Conservation (phyloP, 2,888 invertebrate genomes). For the Digitonthophagus gazella region DNA sequence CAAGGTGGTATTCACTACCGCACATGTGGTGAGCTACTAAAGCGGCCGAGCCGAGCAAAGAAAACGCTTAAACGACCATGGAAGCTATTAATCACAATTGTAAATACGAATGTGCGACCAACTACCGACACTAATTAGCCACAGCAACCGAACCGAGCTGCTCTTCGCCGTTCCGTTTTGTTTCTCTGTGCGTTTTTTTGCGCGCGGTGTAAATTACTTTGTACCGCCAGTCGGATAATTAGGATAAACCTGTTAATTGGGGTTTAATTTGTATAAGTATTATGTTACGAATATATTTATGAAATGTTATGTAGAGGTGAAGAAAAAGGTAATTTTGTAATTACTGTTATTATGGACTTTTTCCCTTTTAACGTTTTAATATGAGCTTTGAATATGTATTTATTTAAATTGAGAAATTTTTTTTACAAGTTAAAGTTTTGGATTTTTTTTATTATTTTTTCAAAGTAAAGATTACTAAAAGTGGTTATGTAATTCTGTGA, state of each 20-base stretch:
- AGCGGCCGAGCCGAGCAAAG: neutral
- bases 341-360: too few species aligned
- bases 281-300: too few species aligned
- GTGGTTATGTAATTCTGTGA: too few species aligned
- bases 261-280: neutral
- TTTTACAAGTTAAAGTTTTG: too few species aligned
- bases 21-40: neutral
- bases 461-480: too few species aligned
- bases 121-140: constrained; percentile 10
- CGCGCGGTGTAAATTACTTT: neutral
- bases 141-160: neutral
- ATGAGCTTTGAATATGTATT: too few species aligned
- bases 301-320: too few species aligned
- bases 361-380: too few species aligned
- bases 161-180: constrained; percentile 1
- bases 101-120: constrained; percentile 15
- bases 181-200: neutral
- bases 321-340: too few species aligned
- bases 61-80: constrained; percentile 12
- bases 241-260: neutral
- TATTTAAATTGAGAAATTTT: too few species aligned
- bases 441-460: too few species aligned
- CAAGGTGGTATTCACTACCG: constrained; percentile 3
- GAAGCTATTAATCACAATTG: constrained; percentile 14
- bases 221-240: neutral